These are phyloP conservation scores for Hemicrepidius hirtus DNA, from an alignment of 2,888 invertebrate genomes.

Conservation along the genomic window DNA sequence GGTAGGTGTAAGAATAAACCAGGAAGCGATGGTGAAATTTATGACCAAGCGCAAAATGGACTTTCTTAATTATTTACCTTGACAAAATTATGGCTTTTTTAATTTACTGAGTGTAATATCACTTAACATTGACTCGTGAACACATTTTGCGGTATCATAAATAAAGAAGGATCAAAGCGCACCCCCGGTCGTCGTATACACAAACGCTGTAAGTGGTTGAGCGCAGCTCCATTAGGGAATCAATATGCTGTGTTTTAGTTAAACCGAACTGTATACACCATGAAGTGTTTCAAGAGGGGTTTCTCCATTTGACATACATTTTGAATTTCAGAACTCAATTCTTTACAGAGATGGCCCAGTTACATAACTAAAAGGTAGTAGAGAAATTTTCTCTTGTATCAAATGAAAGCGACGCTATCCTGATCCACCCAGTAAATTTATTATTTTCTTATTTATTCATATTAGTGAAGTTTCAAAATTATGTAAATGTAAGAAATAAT, in stretches of 20 bases:
- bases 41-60: slow-evolving; percentile 51
- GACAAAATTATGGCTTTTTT: slow-evolving; percentile 60
- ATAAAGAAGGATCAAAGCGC: slow-evolving; percentile 64
- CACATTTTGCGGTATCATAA: slow-evolving; percentile 63
- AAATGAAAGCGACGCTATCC: too few relatives aligned
- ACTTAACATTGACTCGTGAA: slow-evolving; percentile 61
- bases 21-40: slow-evolving; percentile 36
- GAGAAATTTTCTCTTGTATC: too few relatives aligned
- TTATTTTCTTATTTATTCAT: too few relatives aligned
- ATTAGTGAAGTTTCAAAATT: too few relatives aligned
- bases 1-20: background rate
- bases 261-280: slow-evolving; percentile 37
- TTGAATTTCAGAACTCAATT: slow-evolving; percentile 2
- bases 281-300: slow-evolving; percentile 29
- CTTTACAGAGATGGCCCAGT: background rate
- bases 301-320: slow-evolving; percentile 18
- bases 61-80: slow-evolving; percentile 58
- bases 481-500: too few relatives aligned
- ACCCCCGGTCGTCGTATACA: slow-evolving; percentile 57
- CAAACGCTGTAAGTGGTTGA: slow-evolving; percentile 63
- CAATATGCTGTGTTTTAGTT: slow-evolving; percentile 54
- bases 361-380: too few relatives aligned
- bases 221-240: slow-evolving; percentile 63
- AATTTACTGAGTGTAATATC: slow-evolving; percentile 61
- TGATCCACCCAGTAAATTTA: too few relatives aligned